Evolutionary conservation across 2,113 vertebrate genomes (phyloP).

Genomic region (Falco punctatus): DNA sequence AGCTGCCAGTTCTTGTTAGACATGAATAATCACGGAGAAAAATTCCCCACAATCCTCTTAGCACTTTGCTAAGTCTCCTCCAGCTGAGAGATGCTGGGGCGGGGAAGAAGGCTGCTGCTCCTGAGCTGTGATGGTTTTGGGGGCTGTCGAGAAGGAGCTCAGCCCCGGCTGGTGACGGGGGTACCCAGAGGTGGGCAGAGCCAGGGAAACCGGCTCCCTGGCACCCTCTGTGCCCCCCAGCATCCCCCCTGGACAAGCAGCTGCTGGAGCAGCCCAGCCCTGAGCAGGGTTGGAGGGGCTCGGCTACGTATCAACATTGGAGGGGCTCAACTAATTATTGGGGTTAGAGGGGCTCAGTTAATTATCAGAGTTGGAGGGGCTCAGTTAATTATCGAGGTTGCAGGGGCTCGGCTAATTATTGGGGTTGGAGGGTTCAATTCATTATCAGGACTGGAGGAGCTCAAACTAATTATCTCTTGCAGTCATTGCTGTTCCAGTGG

Average conservation of each 20-base stretch:
- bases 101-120: background rate
- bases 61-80: background rate
- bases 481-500: background rate
- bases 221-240: background rate
- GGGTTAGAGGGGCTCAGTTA: background rate
- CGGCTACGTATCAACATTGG: too few relatives aligned
- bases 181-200: fast-evolving
- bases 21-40: background rate
- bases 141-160: background rate
- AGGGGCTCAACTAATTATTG: background rate
- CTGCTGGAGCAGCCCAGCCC: background rate
- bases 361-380: background rate
- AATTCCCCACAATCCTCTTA: background rate
- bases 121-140: background rate
- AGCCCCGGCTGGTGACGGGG: background rate
- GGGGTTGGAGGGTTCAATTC: background rate
- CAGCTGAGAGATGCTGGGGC: fast-evolving
- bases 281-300: background rate
- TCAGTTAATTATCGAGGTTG: background rate
- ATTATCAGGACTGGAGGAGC: background rate
- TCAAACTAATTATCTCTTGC: background rate
- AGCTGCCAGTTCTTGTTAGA: constrained; percentile 33
- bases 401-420: background rate
- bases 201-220: background rate
- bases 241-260: fast-evolving